A percentile compares a stretch with the other conserved stretches of the same genome.
Evolutionary conservation across 2,888 invertebrate species (phyloP).

Genomic region (Polia nebulosa): DNA sequence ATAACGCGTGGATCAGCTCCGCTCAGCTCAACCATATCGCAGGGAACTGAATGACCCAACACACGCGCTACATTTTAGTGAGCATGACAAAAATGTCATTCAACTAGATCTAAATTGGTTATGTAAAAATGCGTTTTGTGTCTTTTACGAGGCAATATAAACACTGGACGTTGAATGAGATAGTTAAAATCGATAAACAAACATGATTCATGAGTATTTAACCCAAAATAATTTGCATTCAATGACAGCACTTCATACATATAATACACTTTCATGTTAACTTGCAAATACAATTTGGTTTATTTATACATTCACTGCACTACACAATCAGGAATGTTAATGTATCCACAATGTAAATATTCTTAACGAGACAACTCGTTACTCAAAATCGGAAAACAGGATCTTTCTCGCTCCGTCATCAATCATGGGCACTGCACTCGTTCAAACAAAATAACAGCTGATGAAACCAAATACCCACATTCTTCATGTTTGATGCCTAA

Average conservation of each 20-base stretch:
- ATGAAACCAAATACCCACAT: constrained; percentile 66
- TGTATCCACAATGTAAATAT: constrained; percentile 40
- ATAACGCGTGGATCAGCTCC: no score
- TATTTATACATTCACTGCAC: constrained; percentile 40
- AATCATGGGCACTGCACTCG: constrained; percentile 55
- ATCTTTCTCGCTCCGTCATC: constrained; percentile 50
- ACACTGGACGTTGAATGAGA: no score
- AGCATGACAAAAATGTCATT: no score
- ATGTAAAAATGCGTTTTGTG: no score
- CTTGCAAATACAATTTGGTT: constrained; percentile 35
- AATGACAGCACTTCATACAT: not conserved
- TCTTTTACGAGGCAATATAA: no score
- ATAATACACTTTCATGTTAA: constrained; percentile 27
- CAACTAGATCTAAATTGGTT: no score
- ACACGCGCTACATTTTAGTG: no score
- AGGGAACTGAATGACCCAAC: no score
- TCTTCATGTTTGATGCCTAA: constrained; percentile 56
- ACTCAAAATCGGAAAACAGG: constrained; percentile 62
- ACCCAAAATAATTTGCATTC: constrained; percentile 27
- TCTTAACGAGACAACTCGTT: constrained; percentile 51
- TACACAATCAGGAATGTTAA: constrained; percentile 42
- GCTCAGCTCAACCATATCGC: no score
- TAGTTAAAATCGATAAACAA: not conserved
- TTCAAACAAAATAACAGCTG: constrained; percentile 66
- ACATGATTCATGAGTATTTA: not conserved